Evolutionary conservation across 2,113 vertebrate species (phyloP), one percentile per base, ranked within the genome.

Genomic region (Barnardius zonarius): DNA sequence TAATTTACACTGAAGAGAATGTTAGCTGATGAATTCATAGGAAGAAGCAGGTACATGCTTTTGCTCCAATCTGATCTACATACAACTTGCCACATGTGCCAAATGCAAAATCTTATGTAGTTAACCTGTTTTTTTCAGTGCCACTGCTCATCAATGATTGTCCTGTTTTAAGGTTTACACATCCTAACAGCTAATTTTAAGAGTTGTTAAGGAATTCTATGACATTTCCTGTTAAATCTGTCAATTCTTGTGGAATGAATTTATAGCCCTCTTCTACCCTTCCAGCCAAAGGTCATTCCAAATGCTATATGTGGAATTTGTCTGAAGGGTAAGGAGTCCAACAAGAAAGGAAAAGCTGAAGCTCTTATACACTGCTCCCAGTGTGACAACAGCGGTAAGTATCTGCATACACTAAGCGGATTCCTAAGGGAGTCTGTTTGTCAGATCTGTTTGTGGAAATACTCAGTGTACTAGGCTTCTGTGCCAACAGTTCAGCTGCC

Each of bases 291-390:
- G 98, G 98, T 98, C 99, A 99, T 99, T 98, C 99, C 99, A 98
- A 99, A 98, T 99, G 99, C 99, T 98, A 98, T 99, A 98, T 99
- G 99, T 99, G 99, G 99, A 97, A 99, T 99, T 99, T 99, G 99
- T 99, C 99, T 99, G 99, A 99, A 99, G 99, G 99, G 99, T 99
- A 99, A 99, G 98, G 99, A 99, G 98, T 98, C 98, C 98, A 99
- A 99, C 99, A 99, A 98, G 99, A 99, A 98, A 98, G 99, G 99
- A 97, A 99, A 98, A 94, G 98, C 99, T 88, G 99, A 99, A 97
- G 98, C 98, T 84, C 99, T 99, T 97, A 99, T 99, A 98, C 99
- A 99, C 98, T 99, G 99, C 99, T 99, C 99, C 98, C 99, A 99
- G 96, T 99, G 99, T 98, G 98, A 98, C 59, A 99, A 99, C 97